Base-by-base conservation (phyloP, 2,888 invertebrate genomes). In the Latheticus oryzae region DNA sequence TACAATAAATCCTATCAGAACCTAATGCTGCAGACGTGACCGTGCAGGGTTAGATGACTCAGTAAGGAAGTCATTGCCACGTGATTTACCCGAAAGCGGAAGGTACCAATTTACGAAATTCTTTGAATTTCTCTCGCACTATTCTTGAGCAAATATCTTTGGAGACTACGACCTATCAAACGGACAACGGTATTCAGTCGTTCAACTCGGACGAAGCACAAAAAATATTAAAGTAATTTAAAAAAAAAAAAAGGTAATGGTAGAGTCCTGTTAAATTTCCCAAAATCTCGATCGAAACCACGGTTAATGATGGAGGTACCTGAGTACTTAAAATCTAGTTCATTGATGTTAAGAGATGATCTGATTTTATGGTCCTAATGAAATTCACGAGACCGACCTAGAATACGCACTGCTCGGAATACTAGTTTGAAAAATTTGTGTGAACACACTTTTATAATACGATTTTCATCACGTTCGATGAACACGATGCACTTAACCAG, bases 371-470 rank as follows among this genome's bases (percentile, higher is more conserved):
- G 17, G 12, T 13, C 13, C 32, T 12, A n/a, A 32, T n/a, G 17
- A 16, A 38, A 38, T 38, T 45, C 30, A 32, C 17, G 2, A 28
- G 17, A 50, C 38, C 38, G 37, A 50, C 50, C 50, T 38, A 50
- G 48, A 50, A 50, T 28, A 35, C 48, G 35, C 48, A 48, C 50
- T 37, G 24, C 9, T 23, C 28, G n/a, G 12, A 17, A 17, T 35
- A 40, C 28, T 12, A 26, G 16, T 43, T 13, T 19, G 24, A 17
- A 35, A 43, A 48, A 35, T 35, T 48, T 5, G 30, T 21, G n/a
- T 30, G 28, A 19, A 17, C 12, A 45, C 32, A 32, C 32, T 19
- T 9, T 23, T 40, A 8, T 2, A 12, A 32, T 11, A n/a, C 26
- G 26, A 40, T 40, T 40, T 26, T 16, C 19, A 19, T 3, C 19